Evolutionary conservation across 1,140 invertebrate genomes (phyloP), one percentile per base, ranked within the genome.

Genomic region (Ruditapes philippinarum): DNA sequence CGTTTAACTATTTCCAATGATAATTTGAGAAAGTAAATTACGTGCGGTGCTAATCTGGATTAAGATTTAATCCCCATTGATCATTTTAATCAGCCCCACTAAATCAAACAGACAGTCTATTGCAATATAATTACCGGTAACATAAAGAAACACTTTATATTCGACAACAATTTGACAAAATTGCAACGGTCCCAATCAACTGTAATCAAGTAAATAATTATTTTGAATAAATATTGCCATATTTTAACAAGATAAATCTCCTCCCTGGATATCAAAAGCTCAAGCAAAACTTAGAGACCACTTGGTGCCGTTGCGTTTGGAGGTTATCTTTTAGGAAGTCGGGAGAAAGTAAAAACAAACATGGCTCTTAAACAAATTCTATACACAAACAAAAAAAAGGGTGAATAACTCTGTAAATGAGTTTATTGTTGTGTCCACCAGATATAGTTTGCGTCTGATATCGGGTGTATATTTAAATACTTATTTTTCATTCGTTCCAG

Each of bases 11-110:
- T 28, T 70, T 70, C 65, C n/a, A n/a, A 70, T 38, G 65, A 2
- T 70, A 38, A 17, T 17, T 14, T 3, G 17, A 57, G 65, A 36
- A 38, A 38, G 22, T 70, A 40, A 70, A 36, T 70, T 38, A 4
- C 33, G 36, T 19, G 33, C 14, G 14, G 22, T 14, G 49, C 33
- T 54, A 78, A 78, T 54, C 74, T 19, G 49, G 74, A 78, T 78
- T 78, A 78, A 54, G 9, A 78, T 78, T 51, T 78, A 78, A 78
- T 57, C 74, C 42, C 7, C 45, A 78, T 78, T 78, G 42, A 78
- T 78, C 74, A 78, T 31, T 4, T n/a, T 54, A 54, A 51, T 36
- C 45, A 4, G 33, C 36, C 28, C n/a, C 45, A 33, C 28, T 78
- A 78, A 78, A 36, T 54, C 45, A 78, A 51, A 54, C 74, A 78